These are phyloP conservation scores for Panagrolaimus sp. DNA, from an alignment of 1,140 invertebrate genomes.

Conservation along the genomic window DNA sequence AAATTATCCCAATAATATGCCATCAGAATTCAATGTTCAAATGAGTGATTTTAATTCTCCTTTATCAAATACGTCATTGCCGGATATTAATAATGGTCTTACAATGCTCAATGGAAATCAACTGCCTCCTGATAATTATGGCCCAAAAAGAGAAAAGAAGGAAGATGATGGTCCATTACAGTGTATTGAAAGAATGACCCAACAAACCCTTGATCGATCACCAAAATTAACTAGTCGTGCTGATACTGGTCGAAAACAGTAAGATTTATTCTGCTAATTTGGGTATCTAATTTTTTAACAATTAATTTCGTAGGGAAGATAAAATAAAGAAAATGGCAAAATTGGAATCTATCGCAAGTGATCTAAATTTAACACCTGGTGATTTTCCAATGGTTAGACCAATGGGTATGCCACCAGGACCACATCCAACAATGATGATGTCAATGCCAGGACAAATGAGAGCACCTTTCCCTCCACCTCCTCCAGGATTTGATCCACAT, in stretches of 20 bases:
- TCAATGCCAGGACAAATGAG: too few relatives aligned
- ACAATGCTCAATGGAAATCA: constrained; percentile 5
- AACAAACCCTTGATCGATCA: not conserved
- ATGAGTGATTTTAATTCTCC: constrained; percentile 8
- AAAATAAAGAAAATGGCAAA: constrained; percentile 13
- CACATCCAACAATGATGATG: not conserved
- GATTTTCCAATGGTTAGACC: not conserved
- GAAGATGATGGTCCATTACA: not conserved
- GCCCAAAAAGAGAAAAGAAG: not conserved
- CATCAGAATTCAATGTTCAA: not conserved
- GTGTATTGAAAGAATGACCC: constrained; percentile 6
- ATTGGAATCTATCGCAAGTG: not conserved
- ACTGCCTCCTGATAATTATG: not conserved
- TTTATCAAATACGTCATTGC: not conserved
- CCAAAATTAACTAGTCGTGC: not conserved
- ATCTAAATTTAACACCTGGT: not conserved
- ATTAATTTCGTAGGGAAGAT: not conserved
- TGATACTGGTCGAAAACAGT: not conserved
- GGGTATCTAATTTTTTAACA: not conserved
- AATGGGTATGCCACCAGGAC: not conserved
- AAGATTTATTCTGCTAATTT: constrained; percentile 8
- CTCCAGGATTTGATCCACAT: too few relatives aligned
- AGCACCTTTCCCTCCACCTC: too few relatives aligned
- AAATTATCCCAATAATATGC: constrained; percentile 2
- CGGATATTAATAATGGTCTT: not conserved